These are phyloP conservation scores for Asobara japonica DNA, from an alignment of 1,140 invertebrate species.

Conservation along the genomic window DNA sequence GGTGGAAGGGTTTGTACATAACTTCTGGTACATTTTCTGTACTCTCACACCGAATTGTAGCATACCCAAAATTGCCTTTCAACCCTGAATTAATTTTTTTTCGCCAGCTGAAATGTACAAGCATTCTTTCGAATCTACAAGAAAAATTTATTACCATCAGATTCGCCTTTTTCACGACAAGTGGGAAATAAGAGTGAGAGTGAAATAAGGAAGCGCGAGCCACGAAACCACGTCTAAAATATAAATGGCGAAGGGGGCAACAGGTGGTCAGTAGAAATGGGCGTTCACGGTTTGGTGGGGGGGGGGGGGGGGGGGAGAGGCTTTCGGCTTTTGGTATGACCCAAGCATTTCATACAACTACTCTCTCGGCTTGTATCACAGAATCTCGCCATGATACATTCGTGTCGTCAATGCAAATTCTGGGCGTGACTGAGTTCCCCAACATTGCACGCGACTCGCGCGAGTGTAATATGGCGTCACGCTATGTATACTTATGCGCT, in stretches of 20 bases:
- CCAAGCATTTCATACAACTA: conserved; percentile 7
- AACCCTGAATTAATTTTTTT: no score
- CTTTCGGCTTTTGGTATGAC: conserved; percentile 39
- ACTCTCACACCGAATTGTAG: no score
- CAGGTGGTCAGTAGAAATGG: conserved; percentile 60
- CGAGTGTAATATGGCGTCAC: neutral
- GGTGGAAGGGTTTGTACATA: no score
- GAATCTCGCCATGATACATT: conserved; percentile 41
- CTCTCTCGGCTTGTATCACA: conserved; percentile 27
- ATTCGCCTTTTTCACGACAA: neutral
- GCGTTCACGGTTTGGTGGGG: conserved; percentile 44
- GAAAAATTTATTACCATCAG: neutral
- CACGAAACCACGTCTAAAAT: conserved; percentile 53
- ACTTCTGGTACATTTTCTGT: no score
- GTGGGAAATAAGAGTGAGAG: neutral
- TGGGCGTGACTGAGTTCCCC: conserved; percentile 58
- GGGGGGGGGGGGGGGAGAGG: no score
- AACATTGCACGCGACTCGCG: conserved; percentile 34
- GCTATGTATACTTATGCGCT: neutral
- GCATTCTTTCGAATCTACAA: neutral
- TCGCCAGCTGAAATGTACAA: no score
- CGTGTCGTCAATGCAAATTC: conserved; percentile 63
- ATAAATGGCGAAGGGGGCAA: conserved; percentile 62
- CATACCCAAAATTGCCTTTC: no score
- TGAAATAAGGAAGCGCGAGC: neutral